A percentile compares a stretch with the other conserved stretches of the same genome.
Conservation (phyloP, 2,888 invertebrate species). For the Ennomos erosarius region DNA sequence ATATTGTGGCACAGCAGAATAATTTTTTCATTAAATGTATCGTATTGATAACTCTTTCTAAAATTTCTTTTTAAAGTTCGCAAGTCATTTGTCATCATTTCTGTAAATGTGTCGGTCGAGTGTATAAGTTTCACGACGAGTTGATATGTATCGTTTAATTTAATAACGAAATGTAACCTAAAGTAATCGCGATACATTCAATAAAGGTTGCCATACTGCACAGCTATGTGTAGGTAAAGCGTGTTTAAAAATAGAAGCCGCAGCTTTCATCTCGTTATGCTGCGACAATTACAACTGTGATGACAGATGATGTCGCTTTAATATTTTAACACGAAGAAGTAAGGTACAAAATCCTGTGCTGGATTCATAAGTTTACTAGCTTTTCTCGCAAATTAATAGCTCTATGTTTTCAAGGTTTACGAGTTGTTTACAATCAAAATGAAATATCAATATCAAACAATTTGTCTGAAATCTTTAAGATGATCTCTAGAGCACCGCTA, state of each 20-base stretch:
- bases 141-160: too few relatives aligned
- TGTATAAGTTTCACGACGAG: too few relatives aligned
- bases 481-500: too few relatives aligned
- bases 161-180: too few relatives aligned
- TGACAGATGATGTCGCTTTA: conserved; percentile 71
- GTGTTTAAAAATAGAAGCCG: conserved; percentile 67
- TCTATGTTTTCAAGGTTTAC: conserved; percentile 15
- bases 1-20: too few relatives aligned
- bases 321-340: conserved; percentile 59
- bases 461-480: too few relatives aligned
- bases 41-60: too few relatives aligned
- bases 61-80: too few relatives aligned
- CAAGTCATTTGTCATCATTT: too few relatives aligned
- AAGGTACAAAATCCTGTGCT: conserved; percentile 58
- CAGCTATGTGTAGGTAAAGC: conserved; percentile 17
- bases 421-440: conserved; percentile 18
- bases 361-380: conserved; percentile 2
- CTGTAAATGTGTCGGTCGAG: too few relatives aligned
- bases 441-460: conserved; percentile 1
- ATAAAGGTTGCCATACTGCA: conserved; percentile 10
- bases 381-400: conserved; percentile 8
- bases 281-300: conserved; percentile 72
- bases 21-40: too few relatives aligned
- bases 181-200: too few relatives aligned
- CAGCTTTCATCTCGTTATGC: conserved; percentile 81